Evolutionary conservation across 2,888 invertebrate genomes (phyloP), one percentile per base, ranked within the genome.

Genomic region (Drosophila putrida): DNA sequence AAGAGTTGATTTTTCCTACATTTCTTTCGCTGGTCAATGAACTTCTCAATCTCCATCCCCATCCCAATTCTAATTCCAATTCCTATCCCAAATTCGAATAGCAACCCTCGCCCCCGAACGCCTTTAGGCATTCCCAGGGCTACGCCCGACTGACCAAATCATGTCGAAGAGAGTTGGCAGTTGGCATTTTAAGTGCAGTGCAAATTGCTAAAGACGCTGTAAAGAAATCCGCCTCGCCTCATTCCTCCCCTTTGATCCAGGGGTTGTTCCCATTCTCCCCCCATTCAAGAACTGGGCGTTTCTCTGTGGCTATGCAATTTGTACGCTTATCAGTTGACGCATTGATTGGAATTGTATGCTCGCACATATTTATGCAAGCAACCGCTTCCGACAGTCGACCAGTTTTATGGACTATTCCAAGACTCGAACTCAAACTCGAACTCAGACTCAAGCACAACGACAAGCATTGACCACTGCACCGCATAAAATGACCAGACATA

Each of bases 151-250:
- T 72, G 75, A 67, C 85, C 83, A 69, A 81, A 75, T 84, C 89
- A 64, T 62, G 78, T 55, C 25, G 35, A 43, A n/a, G 33, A 6
- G 9, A 50, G 27, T 86, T 81, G 80, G 60, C 71, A 85, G 77
- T 88, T 82, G 83, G 64, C 71, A 86, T 66, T 66, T 78, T 81
- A 87, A 83, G 83, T 84, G 88, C 82, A 78, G 82, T 71, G 88
- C 85, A 81, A 82, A 88, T 82, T 82, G 82, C 71, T 41, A 35
- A 53, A 61, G 80, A 67, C 61, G 69, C 63, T 62, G 55, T 25
- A 13, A 20, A 36, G 46, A 11, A 64, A 64, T 35, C 44, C 27
- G 15, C 10, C 43, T 8, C 27, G 15, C 10, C 43, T 8, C 28
- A 39, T 8, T 15, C 15, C n/a, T 11, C n/a, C 51, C 39, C 28